These are phyloP conservation scores for Berghia stephanieae DNA, from an alignment of 1,140 invertebrate species.

Conservation along the genomic window DNA sequence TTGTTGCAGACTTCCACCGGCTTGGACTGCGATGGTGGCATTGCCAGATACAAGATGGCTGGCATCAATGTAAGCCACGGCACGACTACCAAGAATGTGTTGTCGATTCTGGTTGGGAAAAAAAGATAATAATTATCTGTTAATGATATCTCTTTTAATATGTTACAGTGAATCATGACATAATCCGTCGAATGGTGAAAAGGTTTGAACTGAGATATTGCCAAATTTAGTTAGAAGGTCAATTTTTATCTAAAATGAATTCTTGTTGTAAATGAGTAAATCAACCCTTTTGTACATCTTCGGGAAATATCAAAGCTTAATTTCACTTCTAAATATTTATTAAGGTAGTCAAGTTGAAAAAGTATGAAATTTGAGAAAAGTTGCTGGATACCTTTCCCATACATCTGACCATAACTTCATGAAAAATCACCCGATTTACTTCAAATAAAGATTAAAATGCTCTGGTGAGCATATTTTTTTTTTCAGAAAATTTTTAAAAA, in stretches of 20 bases:
- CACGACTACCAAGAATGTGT: slow-evolving; percentile 31
- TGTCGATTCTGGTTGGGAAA: slow-evolving; percentile 18
- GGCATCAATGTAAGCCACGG: slow-evolving; percentile 38
- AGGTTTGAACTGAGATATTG: not conserved
- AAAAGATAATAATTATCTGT: not conserved
- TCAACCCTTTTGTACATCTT: too few relatives aligned
- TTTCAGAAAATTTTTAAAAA: too few relatives aligned
- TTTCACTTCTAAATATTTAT: too few relatives aligned
- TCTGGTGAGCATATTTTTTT: too few relatives aligned
- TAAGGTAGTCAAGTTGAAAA: too few relatives aligned
- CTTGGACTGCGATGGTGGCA: slow-evolving; percentile 13
- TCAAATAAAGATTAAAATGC: too few relatives aligned
- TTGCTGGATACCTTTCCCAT: too few relatives aligned
- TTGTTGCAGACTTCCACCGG: slow-evolving; percentile 26
- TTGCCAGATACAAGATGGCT: slow-evolving; percentile 32
- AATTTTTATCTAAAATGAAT: not conserved
- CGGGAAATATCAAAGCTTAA: too few relatives aligned
- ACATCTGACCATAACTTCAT: too few relatives aligned
- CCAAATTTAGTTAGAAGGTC: not conserved
- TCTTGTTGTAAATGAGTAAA: not conserved
- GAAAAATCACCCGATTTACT: too few relatives aligned
- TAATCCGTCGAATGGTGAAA: too few relatives aligned
- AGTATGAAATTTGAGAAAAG: too few relatives aligned
- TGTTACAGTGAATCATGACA: not conserved
- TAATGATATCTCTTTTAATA: not conserved